These are phyloP conservation scores for Sesamia inferens DNA, from an alignment of 2,888 invertebrate species.

Conservation along the genomic window DNA sequence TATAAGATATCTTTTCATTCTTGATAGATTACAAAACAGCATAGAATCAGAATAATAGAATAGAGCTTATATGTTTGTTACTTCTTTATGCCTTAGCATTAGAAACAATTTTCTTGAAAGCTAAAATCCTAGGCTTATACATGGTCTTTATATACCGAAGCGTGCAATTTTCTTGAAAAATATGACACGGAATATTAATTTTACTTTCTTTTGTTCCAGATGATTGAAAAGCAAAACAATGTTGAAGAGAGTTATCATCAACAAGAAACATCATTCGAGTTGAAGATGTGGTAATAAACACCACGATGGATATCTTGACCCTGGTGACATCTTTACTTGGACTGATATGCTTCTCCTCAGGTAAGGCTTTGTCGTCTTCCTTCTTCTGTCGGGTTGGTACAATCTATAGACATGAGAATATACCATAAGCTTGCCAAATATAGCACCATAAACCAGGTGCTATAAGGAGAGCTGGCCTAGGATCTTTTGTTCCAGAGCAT, in stretches of 20 bases:
- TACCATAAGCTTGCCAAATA: background rate
- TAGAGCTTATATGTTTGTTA: too few relatives aligned
- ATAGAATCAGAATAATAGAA: too few relatives aligned
- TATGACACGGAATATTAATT: background rate
- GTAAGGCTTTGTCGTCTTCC: conserved; percentile 69
- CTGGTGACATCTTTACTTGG: conserved; percentile 81
- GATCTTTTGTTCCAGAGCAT: too few relatives aligned
- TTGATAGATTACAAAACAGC: too few relatives aligned
- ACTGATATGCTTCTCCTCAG: conserved; percentile 79
- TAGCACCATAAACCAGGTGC: background rate
- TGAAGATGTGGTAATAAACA: conserved; percentile 79
- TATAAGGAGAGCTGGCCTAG: too few relatives aligned
- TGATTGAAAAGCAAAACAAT: conserved; percentile 71
- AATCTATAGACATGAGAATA: background rate
- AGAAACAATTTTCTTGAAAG: too few relatives aligned
- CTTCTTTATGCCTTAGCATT: too few relatives aligned
- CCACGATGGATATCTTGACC: conserved; percentile 79
- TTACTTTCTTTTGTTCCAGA: conserved; percentile 73
- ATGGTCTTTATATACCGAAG: too few relatives aligned
- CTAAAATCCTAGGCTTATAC: too few relatives aligned
- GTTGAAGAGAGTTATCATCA: conserved; percentile 64
- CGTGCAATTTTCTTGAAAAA: background rate
- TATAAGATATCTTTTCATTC: too few relatives aligned
- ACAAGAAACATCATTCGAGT: conserved; percentile 60
- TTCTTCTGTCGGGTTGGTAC: too few relatives aligned